Evolutionary conservation across 2,113 vertebrate genomes (phyloP).

Genomic region (Plestiodon gilberti): DNA sequence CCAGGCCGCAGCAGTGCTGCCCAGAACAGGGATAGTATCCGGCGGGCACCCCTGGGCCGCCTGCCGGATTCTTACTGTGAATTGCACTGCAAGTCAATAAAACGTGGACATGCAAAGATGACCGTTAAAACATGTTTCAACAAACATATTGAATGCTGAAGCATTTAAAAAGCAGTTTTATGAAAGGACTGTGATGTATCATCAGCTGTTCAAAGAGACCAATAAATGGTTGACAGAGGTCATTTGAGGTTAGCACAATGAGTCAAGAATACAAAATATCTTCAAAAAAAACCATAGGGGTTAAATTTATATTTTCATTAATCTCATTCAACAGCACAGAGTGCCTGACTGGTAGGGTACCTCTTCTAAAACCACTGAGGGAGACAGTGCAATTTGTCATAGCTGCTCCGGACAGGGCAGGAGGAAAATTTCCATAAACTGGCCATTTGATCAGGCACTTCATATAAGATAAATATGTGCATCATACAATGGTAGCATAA

Average conservation of each 20-base stretch:
- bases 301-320: constrained; percentile 47
- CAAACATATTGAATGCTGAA: not conserved
- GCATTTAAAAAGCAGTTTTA: not conserved
- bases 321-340: constrained; percentile 8
- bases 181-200: not conserved
- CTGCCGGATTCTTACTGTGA: no score
- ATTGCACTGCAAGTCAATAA: no score
- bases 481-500: constrained; percentile 32
- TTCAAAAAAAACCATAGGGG: constrained; percentile 1
- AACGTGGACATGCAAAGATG: not conserved
- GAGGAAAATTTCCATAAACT: not conserved
- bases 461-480: constrained; percentile 38
- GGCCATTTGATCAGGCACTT: constrained; percentile 38
- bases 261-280: not conserved
- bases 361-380: constrained; percentile 25
- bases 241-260: constrained; percentile 26
- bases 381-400: constrained; percentile 39
- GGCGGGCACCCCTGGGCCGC: no score
- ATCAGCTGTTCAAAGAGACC: not conserved
- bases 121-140: constrained; percentile 24
- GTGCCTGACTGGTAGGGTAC: not conserved
- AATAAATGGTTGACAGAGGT: constrained; percentile 9
- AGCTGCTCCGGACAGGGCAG: constrained; percentile 12
- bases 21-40: no score
- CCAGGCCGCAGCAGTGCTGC: no score